A percentile compares a stretch with the other conserved stretches of the same genome.
Evolutionary conservation across 2,888 invertebrate genomes (phyloP).

Genomic region (Kuschelorhynchus macadamiae): DNA sequence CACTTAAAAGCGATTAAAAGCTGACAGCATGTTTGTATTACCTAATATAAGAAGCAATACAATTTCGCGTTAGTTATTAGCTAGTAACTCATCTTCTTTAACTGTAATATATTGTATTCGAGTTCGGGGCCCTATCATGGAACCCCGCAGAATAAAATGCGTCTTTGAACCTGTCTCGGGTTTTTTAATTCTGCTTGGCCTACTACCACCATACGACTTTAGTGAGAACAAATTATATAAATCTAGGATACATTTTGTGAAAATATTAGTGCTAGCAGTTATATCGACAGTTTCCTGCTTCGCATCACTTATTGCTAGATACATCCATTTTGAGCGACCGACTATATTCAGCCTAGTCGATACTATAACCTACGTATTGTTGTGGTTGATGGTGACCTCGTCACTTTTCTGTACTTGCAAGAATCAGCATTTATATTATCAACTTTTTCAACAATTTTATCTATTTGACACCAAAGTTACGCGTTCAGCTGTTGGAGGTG

Average conservation of each 20-base stretch:
- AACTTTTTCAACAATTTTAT: not conserved
- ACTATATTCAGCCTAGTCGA: not conserved
- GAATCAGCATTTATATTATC: not conserved
- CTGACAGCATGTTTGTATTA: too few species aligned
- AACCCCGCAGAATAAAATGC: too few species aligned
- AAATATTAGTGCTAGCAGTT: not conserved
- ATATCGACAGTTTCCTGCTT: not conserved
- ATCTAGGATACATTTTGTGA: not conserved
- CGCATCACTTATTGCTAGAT: not conserved
- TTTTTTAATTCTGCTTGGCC: not conserved
- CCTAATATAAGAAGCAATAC: too few species aligned
- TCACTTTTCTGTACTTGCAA: not conserved
- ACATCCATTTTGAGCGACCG: not conserved
- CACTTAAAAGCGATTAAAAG: too few species aligned
- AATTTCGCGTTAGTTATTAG: too few species aligned
- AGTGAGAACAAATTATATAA: not conserved
- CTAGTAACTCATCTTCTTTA: too few species aligned
- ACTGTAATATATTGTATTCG: too few species aligned
- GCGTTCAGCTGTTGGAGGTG: not conserved
- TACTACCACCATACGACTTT: not conserved
- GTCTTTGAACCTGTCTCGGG: too few species aligned
- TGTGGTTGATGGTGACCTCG: not conserved
- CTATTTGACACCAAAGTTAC: not conserved
- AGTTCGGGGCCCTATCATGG: too few species aligned
- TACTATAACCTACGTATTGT: not conserved